Base-by-base conservation (phyloP, 2,113 vertebrate genomes). In the Crotophaga sulcirostris region DNA sequence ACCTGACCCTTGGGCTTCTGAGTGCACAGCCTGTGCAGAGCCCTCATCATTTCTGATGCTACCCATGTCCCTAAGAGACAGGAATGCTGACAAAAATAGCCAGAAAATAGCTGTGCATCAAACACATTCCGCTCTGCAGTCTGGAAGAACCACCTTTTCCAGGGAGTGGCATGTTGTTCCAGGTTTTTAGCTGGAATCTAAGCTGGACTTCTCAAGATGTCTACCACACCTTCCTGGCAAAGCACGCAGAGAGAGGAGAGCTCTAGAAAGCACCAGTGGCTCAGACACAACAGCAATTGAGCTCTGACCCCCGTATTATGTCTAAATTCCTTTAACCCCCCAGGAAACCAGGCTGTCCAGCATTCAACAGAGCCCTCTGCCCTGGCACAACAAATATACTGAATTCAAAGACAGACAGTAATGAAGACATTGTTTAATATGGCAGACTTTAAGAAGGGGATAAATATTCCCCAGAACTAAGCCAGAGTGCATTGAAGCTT, bases 361-460 rank as follows among this genome's bases (percentile, higher is more conserved):
- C 49, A 19, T 3, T 55, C 3, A 9, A 26, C 77, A 54, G 66
- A 93, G 68, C 62, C 54, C 66, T 81, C 59, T 72, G 77, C 84
- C 84, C 84, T 63, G 75, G 81, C 91, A 74, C 23, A 52, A 60
- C 0, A 51, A 55, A 58, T 19, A 55, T 31, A 77, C 47, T 20
- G 49, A 73, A 74, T 17, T 64, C 74, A 80, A 81, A 90, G 52
- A 38, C 0, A 75, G 69, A 34, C 54, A 93, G 59, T 13, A 68
- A 70, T 19, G 38, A 77, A 81, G 89, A 51, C 51, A 9, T 26
- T 94, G 69, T 96, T 94, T 92, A 84, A 87, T 19, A 40, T 94
- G 89, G 96, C 93, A 95, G 80, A 49, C 79, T 60, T 55, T 55
- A 60, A 72, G 55, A 70, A 67, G 56, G 59, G 55, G 55, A 47